Base-by-base conservation (phyloP, 2,888 invertebrate genomes). In the Acanthosoma haemorrhoidale region DNA sequence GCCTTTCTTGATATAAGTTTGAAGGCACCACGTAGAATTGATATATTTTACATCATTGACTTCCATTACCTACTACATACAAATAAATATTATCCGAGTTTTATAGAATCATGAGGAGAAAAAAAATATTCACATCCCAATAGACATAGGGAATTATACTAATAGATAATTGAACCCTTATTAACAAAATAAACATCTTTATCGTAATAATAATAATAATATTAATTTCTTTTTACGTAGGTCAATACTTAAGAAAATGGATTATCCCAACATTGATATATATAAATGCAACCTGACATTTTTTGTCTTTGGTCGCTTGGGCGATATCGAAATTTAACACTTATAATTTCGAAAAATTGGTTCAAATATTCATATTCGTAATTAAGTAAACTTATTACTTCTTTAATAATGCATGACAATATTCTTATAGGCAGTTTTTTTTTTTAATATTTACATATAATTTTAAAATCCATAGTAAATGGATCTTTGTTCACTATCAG, bases 11-110 rank as follows among this genome's bases (percentile, higher is more conserved):
- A 64, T 63, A 70, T 57, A 64, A 38, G 31, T 57, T 25, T 38
- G 25, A 68, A 59, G 70, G 60, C 61, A 68, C 68, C 39, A 71
- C 36, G 66, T 67, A 70, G 61, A 51, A 60, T 68, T 61, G 25
- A 61, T 60, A 63, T 60, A 67, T 66, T 68, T 64, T 39, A 38
- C 39, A 39, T 36, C 18, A 38, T 60, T 39, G 31, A 31, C 18
- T 60, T 58, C 34, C 32, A 51, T 67, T 71, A 58, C 43, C 68
- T 59, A 68, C 61, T 60, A 41, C 16, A 71, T 67, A 70, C 67
- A 67, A 68, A 60, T 68, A 71, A 71, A 63, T 68, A 41, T 61
- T 68, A 60, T 51, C 32, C 21, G 34, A 32, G 15, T 67, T 57
- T 32, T 31, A 21, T 57, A 51, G 32, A 64, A 41, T 51, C 34